A percentile compares a stretch with the other conserved stretches of the same genome.
Evolutionary conservation across 2,113 vertebrate genomes (phyloP).

Genomic region (Crypturellus undulatus): DNA sequence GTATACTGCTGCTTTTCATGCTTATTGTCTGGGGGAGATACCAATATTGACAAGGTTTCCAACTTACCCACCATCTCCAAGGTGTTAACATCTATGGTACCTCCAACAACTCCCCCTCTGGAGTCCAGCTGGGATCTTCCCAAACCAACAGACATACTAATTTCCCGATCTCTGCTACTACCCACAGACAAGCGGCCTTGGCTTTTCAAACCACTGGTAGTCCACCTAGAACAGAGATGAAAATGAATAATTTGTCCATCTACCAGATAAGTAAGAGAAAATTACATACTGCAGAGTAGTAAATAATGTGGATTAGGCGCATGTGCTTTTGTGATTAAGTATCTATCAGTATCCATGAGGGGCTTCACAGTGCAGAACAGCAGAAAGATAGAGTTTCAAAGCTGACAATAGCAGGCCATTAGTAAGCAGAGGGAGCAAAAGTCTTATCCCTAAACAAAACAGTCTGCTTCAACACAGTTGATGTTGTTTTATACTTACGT

Average conservation of each 20-base stretch:
- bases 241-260: background rate
- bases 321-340: background rate
- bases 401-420: background rate
- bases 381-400: background rate
- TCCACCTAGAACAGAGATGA: slow-evolving; percentile 85
- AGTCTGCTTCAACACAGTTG: background rate
- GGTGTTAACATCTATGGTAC: slow-evolving; percentile 97
- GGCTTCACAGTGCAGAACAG: background rate
- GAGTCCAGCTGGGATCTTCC: slow-evolving; percentile 97
- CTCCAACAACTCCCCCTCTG: slow-evolving; percentile 97
- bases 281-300: background rate
- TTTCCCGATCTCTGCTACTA: slow-evolving; percentile 95
- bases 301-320: background rate
- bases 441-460: background rate
- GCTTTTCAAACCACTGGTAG: slow-evolving; percentile 97
- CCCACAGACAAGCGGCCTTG: slow-evolving; percentile 97
- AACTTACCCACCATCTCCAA: slow-evolving; percentile 99
- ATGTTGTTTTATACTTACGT: slow-evolving; percentile 82
- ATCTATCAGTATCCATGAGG: background rate
- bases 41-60: background rate
- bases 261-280: background rate
- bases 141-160: slow-evolving; percentile 97
- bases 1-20: background rate
- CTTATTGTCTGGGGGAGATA: background rate
- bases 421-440: background rate